A percentile compares a stretch with the other conserved stretches of the same genome.
Conservation (phyloP, 1,140 invertebrate species). For the Latrodectus geometricus region DNA sequence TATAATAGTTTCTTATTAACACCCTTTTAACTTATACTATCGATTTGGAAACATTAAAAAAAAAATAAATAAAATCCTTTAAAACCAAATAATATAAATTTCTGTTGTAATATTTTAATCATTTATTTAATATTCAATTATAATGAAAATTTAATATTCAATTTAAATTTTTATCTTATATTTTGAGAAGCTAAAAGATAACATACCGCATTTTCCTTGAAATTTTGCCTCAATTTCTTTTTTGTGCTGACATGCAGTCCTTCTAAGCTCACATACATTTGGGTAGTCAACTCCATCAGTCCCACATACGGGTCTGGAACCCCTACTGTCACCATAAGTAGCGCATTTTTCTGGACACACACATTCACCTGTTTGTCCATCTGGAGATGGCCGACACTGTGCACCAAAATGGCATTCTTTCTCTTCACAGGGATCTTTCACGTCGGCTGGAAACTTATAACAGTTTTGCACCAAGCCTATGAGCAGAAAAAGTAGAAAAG, state of each 20-base stretch:
- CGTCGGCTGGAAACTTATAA: slow-evolving; percentile 76
- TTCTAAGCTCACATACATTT: slow-evolving; percentile 83
- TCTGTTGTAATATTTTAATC: too few species aligned
- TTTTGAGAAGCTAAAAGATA: neutral
- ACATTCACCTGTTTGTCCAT: slow-evolving; percentile 80
- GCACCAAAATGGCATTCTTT: slow-evolving; percentile 81
- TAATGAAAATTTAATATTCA: too few species aligned
- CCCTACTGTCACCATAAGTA: slow-evolving; percentile 83
- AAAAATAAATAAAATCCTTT: too few species aligned
- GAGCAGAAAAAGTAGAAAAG: neutral
- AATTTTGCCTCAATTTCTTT: slow-evolving; percentile 86
- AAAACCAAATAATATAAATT: too few species aligned
- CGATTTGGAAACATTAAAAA: too few species aligned
- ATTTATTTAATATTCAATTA: too few species aligned
- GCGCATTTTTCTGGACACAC: slow-evolving; percentile 81
- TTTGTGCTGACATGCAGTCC: slow-evolving; percentile 78
- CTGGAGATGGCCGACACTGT: slow-evolving; percentile 80
- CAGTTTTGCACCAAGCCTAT: slow-evolving; percentile 63
- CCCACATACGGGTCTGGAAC: slow-evolving; percentile 80
- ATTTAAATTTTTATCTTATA: too few species aligned
- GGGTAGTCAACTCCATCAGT: slow-evolving; percentile 71
- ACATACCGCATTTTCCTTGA: slow-evolving; percentile 89
- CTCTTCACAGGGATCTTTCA: slow-evolving; percentile 81
- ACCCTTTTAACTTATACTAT: too few species aligned
- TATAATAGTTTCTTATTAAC: too few species aligned